These are phyloP conservation scores for Enteromius fasciolatus DNA, from an alignment of 2,797 vertebrate genomes.

Conservation along the genomic window DNA sequence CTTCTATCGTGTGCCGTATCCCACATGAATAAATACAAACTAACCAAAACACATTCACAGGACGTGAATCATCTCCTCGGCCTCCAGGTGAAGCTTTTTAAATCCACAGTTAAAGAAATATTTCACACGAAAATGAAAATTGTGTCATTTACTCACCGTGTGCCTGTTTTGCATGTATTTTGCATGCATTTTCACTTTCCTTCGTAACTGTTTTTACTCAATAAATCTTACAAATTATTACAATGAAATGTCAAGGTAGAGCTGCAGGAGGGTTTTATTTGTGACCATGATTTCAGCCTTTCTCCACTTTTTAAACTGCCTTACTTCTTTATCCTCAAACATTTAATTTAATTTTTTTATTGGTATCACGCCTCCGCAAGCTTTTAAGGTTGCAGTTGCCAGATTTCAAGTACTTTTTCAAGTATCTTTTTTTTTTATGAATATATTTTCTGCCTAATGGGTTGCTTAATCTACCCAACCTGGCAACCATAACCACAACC, in stretches of 20 bases:
- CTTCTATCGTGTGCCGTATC: background rate
- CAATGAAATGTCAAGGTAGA: background rate
- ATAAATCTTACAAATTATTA: background rate
- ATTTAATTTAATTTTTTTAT: background rate
- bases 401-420: background rate
- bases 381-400: background rate
- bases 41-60: conserved; percentile 11
- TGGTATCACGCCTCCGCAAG: background rate
- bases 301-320: background rate
- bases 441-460: background rate
- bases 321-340: background rate
- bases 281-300: background rate
- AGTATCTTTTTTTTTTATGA: background rate
- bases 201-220: background rate
- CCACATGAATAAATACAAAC: conserved; percentile 23
- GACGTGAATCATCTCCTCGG: conserved; percentile 34
- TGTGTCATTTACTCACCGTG: background rate
- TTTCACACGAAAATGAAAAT: background rate
- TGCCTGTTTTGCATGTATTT: background rate
- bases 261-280: background rate
- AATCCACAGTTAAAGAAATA: conserved; percentile 8
- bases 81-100: conserved; percentile 26
- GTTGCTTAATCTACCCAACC: background rate
- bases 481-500: background rate
- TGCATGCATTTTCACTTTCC: background rate